Percentiles rank a stretch among this genome's conserved stretches.
These are phyloP conservation scores for Tyrannus savana DNA, from an alignment of 2,113 vertebrate genomes.

Conservation along the genomic window DNA sequence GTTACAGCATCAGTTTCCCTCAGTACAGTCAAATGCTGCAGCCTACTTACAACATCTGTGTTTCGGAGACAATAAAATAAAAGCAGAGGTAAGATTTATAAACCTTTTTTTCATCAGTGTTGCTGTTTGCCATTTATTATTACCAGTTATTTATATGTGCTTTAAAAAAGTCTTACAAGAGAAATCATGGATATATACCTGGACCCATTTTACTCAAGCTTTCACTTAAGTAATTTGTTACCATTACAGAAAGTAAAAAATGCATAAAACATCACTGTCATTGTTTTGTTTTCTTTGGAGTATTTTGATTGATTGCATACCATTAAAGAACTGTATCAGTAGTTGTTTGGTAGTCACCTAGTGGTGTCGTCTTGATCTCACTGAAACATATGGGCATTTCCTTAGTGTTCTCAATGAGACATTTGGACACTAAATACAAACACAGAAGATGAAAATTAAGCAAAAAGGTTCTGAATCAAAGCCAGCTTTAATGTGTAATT, in stretches of 20 bases:
- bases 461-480: neutral
- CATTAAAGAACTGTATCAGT: neutral
- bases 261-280: neutral
- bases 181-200: neutral
- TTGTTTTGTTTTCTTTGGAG: neutral
- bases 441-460: neutral
- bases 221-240: neutral
- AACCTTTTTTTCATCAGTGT: neutral
- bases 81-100: conserved; percentile 89
- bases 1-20: conserved; percentile 98
- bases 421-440: neutral
- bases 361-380: neutral
- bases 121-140: neutral
- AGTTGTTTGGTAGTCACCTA: neutral
- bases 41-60: conserved; percentile 98
- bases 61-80: conserved; percentile 99
- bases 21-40: conserved; percentile 97
- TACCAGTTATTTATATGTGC: neutral
- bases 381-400: neutral
- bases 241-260: neutral
- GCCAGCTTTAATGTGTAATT: neutral
- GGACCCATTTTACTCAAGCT: neutral
- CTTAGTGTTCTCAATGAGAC: neutral
- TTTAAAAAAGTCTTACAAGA: neutral
- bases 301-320: neutral